Evolutionary conservation across 1,140 invertebrate genomes (phyloP), one percentile per base, ranked within the genome.

Genomic region (Pseudomyrmex concolor): DNA sequence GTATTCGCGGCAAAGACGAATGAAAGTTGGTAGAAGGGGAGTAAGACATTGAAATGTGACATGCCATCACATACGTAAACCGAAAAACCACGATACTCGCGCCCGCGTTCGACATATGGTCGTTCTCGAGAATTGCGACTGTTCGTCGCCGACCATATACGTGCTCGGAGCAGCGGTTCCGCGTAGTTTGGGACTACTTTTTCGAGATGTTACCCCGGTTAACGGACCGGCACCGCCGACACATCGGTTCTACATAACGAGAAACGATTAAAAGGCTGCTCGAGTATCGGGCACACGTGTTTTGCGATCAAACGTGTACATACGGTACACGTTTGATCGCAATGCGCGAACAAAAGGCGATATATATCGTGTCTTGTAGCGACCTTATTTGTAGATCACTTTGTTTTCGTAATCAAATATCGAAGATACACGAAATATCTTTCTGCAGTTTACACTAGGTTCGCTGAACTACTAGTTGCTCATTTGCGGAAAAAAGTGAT

Each of bases 181-280:
- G 89, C 89, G 90, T 91, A 92, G 91, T 92, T 92, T 91, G 83
- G 89, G 90, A 87, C 90, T 90, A 91, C 86, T 92, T 92, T 91
- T 92, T 91, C 83, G 86, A 87, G 77, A 84, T 86, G 86, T 84
- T 73, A 57, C 67, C 72, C 81, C 83, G 74, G 84, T 62, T 84
- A 85, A 89, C 86, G 84, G 86, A 84, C 77, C 80, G 55, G 25
- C 64, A 63, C 45, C 77, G 70, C 59, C 77, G 73, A 82, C 76
- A 83, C 86, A 86, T 89, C 63, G 68, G 60, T 84, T 60, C 72
- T 70, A 78, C 73, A 81, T 83, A 64, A 84, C 85, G 63, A 57
- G 51, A 17, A 77, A 85, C 84, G 88, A 91, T 91, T 87, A 86
- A 91, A 84, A 91, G 86, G 83, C 88, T 57, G 81, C 83, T 91